Evolutionary conservation across 2,888 invertebrate species (phyloP).

Genomic region (Sinopyrophorus schimmeli): DNA sequence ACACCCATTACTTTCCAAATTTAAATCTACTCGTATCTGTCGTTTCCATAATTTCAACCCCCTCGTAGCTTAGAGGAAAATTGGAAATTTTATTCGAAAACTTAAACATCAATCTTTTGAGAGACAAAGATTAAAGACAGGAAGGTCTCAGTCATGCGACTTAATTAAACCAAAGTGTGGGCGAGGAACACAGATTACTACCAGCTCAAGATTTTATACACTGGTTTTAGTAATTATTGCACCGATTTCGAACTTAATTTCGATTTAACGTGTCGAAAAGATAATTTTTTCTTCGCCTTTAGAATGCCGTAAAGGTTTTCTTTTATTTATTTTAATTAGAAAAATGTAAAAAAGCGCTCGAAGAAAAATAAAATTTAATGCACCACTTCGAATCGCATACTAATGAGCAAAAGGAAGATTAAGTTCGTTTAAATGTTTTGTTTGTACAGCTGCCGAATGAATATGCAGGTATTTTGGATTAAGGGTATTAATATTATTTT

Average conservation of each 20-base stretch:
- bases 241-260: slow-evolving; percentile 5
- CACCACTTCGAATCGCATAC: too few relatives aligned
- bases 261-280: too few relatives aligned
- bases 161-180: slow-evolving; percentile 26
- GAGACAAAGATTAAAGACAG: slow-evolving; percentile 25
- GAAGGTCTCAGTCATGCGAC: slow-evolving; percentile 20
- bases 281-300: too few relatives aligned
- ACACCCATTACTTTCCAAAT: slow-evolving; percentile 14
- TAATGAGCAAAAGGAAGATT: too few relatives aligned
- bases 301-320: too few relatives aligned
- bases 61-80: not conserved
- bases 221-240: slow-evolving; percentile 9
- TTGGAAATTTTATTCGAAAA: slow-evolving; percentile 9
- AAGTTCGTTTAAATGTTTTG: too few relatives aligned
- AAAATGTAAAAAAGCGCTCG: too few relatives aligned
- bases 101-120: slow-evolving; percentile 14
- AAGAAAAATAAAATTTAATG: too few relatives aligned
- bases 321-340: too few relatives aligned
- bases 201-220: slow-evolving; percentile 16
- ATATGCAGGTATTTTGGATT: too few relatives aligned
- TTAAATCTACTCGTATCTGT: not conserved
- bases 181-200: slow-evolving; percentile 17
- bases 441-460: too few relatives aligned
- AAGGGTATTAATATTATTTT: too few relatives aligned
- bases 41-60: not conserved